phyloP scores from a whole-genome alignment of 2,888 invertebrate genomes.

The Pammene aurita region DNA sequence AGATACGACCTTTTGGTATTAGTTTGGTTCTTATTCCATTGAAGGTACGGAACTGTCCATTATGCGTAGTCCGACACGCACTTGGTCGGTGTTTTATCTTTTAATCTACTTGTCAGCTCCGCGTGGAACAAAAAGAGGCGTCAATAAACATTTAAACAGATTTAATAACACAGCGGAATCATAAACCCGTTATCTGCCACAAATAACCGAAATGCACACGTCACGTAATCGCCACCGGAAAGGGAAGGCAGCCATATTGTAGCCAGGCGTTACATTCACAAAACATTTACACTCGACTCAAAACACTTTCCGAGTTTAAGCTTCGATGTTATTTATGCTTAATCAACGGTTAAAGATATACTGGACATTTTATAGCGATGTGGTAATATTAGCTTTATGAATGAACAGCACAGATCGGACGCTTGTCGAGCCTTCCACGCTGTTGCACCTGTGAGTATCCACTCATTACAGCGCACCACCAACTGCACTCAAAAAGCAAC shows the following conservation, averaged over 20 bases:
- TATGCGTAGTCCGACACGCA: too few species aligned
- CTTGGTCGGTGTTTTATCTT: too few species aligned
- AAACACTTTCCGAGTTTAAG: background rate
- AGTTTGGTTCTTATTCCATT: too few species aligned
- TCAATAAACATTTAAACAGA: conserved; percentile 24
- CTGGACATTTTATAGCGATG: background rate
- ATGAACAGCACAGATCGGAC: conserved; percentile 59
- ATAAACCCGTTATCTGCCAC: conserved; percentile 48
- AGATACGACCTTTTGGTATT: too few species aligned
- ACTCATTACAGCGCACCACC: conserved; percentile 47
- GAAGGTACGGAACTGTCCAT: too few species aligned
- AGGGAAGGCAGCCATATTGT: conserved; percentile 80
- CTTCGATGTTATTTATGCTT: background rate
- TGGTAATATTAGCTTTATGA: background rate
- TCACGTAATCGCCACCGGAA: conserved; percentile 75
- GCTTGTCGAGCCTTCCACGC: conserved; percentile 78
- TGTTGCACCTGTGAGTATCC: conserved; percentile 71
- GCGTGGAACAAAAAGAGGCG: background rate
- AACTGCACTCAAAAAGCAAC: conserved; percentile 44
- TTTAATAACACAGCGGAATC: conserved; percentile 34
- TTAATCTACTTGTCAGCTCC: background rate
- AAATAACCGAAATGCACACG: conserved; percentile 58
- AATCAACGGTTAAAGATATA: background rate
- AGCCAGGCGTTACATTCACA: conserved; percentile 51
- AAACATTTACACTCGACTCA: background rate